Conservation (phyloP, 2,888 invertebrate genomes). For the Sialis lutaria region DNA sequence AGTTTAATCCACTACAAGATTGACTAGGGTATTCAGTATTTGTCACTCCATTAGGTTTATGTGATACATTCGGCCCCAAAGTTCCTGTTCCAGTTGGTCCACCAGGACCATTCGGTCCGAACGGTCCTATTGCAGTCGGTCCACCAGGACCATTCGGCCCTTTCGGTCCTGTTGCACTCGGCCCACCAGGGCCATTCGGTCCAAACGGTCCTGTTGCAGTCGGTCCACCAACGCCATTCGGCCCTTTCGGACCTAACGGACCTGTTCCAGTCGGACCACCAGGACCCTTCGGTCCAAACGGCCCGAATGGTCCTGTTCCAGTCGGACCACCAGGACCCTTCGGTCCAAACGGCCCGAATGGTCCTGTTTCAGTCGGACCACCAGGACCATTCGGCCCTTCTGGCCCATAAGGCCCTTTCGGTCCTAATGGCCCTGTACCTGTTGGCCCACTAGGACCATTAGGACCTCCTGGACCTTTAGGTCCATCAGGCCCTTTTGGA, state of each 20-base stretch:
- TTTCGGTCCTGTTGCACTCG: slow-evolving; percentile 9
- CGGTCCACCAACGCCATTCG: neutral
- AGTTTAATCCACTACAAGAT: no score
- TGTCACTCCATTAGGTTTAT: neutral
- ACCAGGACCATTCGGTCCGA: slow-evolving; percentile 11
- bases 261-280: slow-evolving; percentile 18
- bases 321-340: slow-evolving; percentile 13
- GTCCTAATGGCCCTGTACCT: slow-evolving; percentile 32
- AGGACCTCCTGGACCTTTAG: slow-evolving; percentile 31
- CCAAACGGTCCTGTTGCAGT: slow-evolving; percentile 1
- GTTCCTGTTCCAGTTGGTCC: slow-evolving; percentile 10
- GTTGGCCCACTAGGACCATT: slow-evolving; percentile 23
- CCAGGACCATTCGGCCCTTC: slow-evolving; percentile 14
- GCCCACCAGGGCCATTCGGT: slow-evolving; percentile 2
- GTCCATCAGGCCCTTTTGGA: slow-evolving; percentile 24
- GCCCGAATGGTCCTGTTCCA: slow-evolving; percentile 15
- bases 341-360: slow-evolving; percentile 14
- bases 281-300: slow-evolving; percentile 13
- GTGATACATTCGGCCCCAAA: neutral
- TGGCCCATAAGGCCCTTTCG: slow-evolving; percentile 16
- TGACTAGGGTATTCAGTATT: neutral
- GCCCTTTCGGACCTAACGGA: slow-evolving; percentile 7
- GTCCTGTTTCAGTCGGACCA: slow-evolving; percentile 14
- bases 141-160: slow-evolving; percentile 4
- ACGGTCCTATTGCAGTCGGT: slow-evolving; percentile 4